phyloP scores from a whole-genome alignment of 2,888 invertebrate species.

The Drosophila flavopinicola region DNA sequence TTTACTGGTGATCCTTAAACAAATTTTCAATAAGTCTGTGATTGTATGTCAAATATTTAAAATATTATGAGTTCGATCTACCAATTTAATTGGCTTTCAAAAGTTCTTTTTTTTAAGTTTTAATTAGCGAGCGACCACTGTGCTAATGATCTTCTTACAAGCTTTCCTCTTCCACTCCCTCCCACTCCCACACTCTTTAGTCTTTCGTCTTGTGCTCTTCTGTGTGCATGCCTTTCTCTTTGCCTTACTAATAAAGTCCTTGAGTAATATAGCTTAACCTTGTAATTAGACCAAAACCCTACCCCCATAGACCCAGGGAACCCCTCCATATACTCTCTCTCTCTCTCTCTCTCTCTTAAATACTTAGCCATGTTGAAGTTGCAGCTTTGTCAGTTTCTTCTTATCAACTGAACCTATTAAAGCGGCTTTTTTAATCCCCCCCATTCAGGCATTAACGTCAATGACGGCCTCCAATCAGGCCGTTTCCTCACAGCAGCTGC shows the following conservation, averaged over 20 bases:
- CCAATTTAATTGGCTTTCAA: neutral
- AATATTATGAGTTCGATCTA: neutral
- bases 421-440: constrained; percentile 3
- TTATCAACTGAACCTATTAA: constrained; percentile 11
- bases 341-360: constrained; percentile 21
- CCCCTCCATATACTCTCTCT: constrained; percentile 1
- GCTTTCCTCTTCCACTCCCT: neutral
- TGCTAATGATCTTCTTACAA: neutral
- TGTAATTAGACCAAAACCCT: constrained; percentile 16
- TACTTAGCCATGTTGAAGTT: constrained; percentile 62
- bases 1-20: too few species aligned
- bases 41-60: too few species aligned
- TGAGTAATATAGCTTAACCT: constrained; percentile 11
- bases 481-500: constrained; percentile 86
- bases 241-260: neutral
- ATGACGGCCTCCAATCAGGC: constrained; percentile 88
- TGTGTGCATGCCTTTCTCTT: constrained; percentile 53
- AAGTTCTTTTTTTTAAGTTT: neutral
- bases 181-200: constrained; percentile 12
- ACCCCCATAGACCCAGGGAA: constrained; percentile 1
- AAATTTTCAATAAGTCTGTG: too few species aligned
- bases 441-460: constrained; percentile 83
- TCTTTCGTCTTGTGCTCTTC: constrained; percentile 23
- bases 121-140: neutral
- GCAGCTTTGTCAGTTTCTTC: constrained; percentile 5